These are phyloP conservation scores for Trachelipus rathkii DNA, from an alignment of 1,140 invertebrate genomes.

Conservation along the genomic window DNA sequence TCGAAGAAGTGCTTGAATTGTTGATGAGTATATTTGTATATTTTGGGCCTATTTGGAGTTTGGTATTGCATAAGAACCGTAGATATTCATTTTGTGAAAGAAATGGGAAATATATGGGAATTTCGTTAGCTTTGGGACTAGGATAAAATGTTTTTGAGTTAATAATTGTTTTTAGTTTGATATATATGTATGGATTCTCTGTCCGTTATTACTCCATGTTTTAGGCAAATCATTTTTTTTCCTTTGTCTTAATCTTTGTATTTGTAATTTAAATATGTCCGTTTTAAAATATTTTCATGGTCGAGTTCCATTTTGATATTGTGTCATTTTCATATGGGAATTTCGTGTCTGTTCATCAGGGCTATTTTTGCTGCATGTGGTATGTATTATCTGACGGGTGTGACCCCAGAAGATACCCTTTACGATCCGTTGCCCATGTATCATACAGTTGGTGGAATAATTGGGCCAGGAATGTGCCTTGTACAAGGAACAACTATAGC, in stretches of 20 bases:
- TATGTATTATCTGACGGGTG: slow-evolving; percentile 52
- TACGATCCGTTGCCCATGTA: slow-evolving; percentile 90
- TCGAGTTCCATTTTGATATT: not conserved
- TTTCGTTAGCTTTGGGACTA: too few species aligned
- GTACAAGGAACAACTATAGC: slow-evolving; percentile 79
- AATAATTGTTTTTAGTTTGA: too few species aligned
- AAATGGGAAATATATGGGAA: too few species aligned
- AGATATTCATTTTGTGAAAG: too few species aligned
- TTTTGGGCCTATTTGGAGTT: too few species aligned
- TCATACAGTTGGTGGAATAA: slow-evolving; percentile 86
- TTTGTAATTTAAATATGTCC: not conserved
- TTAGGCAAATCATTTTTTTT: not conserved
- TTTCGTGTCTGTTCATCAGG: slow-evolving; percentile 31
- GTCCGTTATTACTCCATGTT: not conserved
- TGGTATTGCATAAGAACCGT: too few species aligned
- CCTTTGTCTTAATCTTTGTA: not conserved
- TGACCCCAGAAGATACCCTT: slow-evolving; percentile 65
- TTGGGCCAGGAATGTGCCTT: slow-evolving; percentile 77
- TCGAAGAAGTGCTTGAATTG: too few species aligned
- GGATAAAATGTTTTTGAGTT: too few species aligned
- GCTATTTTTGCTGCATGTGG: slow-evolving; percentile 39
- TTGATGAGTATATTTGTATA: too few species aligned
- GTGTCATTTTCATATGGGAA: not conserved
- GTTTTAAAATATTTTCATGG: not conserved
- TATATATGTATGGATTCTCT: not conserved